Evolutionary conservation across 2,797 vertebrate genomes (phyloP).

Genomic region (Macroramphosus scolopax): DNA sequence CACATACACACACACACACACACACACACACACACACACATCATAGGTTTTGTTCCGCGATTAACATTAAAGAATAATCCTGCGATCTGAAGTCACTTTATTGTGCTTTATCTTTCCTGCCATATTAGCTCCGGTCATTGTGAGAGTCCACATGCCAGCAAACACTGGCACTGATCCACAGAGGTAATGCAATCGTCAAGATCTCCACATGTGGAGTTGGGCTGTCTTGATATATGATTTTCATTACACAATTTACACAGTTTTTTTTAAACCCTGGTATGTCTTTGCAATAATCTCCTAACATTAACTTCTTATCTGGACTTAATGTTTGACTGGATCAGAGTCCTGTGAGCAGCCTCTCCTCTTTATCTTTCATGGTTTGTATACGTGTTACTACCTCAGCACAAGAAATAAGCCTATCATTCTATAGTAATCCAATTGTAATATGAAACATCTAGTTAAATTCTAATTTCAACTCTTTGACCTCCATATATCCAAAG

Average conservation of each 20-base stretch:
- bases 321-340: conserved; percentile 4
- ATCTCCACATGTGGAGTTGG: no score
- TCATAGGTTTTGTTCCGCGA: conserved; percentile 17
- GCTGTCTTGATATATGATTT: no score
- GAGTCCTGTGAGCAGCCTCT: conserved; percentile 5
- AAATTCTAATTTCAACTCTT: conserved; percentile 56
- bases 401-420: conserved; percentile 8
- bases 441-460: conserved; percentile 43
- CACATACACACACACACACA: conserved; percentile 5
- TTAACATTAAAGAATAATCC: conserved; percentile 20
- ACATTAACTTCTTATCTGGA: conserved; percentile 13
- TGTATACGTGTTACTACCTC: conserved; percentile 4
- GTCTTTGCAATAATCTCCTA: no score
- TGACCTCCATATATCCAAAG: conserved; percentile 52
- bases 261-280: no score
- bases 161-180: conserved; percentile 10
- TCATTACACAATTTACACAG: no score
- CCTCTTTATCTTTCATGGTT: no score
- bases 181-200: not conserved
- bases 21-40: conserved; percentile 1
- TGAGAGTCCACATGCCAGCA: not conserved
- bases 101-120: no score
- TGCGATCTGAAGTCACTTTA: not conserved
- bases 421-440: conserved; percentile 8
- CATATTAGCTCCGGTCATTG: no score